These are phyloP conservation scores for Virgularia gustaviana DNA, from an alignment of 92 coral and sea anemone species.

Conservation along the genomic window DNA sequence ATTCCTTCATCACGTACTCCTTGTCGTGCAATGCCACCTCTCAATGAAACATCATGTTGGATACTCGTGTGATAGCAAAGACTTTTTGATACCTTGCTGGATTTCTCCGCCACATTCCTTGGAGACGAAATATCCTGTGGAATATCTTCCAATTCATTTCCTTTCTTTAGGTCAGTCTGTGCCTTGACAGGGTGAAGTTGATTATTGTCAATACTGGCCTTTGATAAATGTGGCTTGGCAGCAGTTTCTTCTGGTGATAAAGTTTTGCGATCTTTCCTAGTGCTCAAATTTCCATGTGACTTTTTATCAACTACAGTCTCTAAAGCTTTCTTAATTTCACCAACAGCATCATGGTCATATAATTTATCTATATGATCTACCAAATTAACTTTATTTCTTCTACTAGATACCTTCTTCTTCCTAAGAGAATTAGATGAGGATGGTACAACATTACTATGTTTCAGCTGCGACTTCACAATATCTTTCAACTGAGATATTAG, in stretches of 20 bases:
- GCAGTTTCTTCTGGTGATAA: too few species aligned
- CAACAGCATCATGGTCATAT: conserved; percentile 19
- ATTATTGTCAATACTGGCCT: too few species aligned
- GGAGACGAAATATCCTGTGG: too few species aligned
- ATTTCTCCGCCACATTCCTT: too few species aligned
- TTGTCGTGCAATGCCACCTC: conserved; percentile 32
- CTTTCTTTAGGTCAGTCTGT: too few species aligned
- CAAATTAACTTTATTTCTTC: neutral
- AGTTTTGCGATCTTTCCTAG: too few species aligned
- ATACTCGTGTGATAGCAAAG: conserved; percentile 14
- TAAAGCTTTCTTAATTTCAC: conserved; percentile 6
- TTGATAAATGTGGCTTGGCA: too few species aligned
- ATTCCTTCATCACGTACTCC: conserved; percentile 31
- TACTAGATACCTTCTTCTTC: neutral
- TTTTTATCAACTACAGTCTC: neutral
- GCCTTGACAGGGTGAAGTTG: too few species aligned
- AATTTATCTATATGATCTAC: neutral
- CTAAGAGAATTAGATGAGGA: neutral
- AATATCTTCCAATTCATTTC: too few species aligned
- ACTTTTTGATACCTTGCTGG: too few species aligned
- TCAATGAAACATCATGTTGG: conserved; percentile 25
- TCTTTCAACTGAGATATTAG: conserved; percentile 8
- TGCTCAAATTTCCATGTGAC: too few species aligned
- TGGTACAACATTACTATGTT: neutral
- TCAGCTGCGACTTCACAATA: conserved; percentile 1